Conservation (phyloP, 2,797 vertebrate genomes). For the Fratercula arctica region DNA sequence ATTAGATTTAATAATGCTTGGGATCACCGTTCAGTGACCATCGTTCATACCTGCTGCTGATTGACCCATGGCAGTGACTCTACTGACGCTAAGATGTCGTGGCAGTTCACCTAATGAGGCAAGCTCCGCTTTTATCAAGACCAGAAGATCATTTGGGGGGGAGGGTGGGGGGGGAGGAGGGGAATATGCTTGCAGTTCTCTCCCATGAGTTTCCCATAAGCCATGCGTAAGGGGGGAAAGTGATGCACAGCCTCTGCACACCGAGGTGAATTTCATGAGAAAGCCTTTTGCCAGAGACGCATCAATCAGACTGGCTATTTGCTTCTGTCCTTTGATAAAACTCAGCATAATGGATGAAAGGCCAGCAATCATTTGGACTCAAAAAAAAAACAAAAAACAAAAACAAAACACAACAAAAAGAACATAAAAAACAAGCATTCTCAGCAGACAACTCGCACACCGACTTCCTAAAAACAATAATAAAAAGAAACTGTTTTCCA, state of each 20-base stretch:
- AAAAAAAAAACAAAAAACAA: background rate
- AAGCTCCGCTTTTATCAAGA: background rate
- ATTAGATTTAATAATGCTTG: background rate
- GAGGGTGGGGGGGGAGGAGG: rapidly evolving
- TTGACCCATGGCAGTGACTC: background rate
- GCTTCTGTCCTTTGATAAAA: slow-evolving; percentile 54
- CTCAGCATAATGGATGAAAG: slow-evolving; percentile 33
- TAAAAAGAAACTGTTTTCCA: slow-evolving; percentile 5
- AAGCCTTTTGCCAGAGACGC: slow-evolving; percentile 37
- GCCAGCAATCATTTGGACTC: background rate
- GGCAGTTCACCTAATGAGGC: background rate
- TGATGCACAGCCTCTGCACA: background rate
- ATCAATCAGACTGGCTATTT: slow-evolving; percentile 62
- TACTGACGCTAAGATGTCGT: background rate
- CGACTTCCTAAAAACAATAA: background rate
- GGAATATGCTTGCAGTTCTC: background rate
- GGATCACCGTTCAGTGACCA: background rate
- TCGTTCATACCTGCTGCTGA: background rate
- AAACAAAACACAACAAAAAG: background rate
- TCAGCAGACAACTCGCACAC: slow-evolving; percentile 36
- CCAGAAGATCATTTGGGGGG: background rate
- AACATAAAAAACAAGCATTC: background rate
- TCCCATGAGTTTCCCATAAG: background rate
- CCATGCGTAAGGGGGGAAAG: background rate
- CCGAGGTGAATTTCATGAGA: background rate